A percentile compares a stretch with the other conserved stretches of the same genome.
Conservation (phyloP, 2,797 vertebrate species). For the Poeciliopsis gracilis region DNA sequence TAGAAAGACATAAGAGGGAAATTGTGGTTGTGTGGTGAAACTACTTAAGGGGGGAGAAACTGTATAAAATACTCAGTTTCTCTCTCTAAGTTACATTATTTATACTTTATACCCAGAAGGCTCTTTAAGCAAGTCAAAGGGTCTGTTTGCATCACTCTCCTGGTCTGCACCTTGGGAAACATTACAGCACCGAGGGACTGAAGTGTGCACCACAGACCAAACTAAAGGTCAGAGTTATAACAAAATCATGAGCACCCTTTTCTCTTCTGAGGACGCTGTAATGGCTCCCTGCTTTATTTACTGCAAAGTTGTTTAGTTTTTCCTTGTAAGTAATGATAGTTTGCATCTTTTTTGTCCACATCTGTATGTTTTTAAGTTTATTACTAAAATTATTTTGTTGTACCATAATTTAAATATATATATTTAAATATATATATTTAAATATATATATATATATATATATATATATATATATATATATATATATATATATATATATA, state of each 20-base stretch:
- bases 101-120: conserved; percentile 70
- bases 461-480: too few species aligned
- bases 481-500: too few species aligned
- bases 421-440: too few species aligned
- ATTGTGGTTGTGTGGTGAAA: conserved; percentile 13
- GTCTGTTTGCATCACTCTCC: conserved; percentile 62
- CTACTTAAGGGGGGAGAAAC: conserved; percentile 15
- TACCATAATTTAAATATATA: too few species aligned
- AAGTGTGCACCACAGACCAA: conserved; percentile 29
- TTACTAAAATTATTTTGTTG: neutral
- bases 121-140: conserved; percentile 69
- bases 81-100: conserved; percentile 66
- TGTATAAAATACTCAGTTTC: conserved; percentile 43
- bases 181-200: conserved; percentile 25
- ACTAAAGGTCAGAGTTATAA: conserved; percentile 29
- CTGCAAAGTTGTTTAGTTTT: neutral
- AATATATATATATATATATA: too few species aligned
- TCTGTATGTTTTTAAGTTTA: neutral
- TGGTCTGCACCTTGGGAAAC: conserved; percentile 43
- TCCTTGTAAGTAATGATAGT: neutral
- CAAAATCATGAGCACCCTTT: conserved; percentile 8
- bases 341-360: neutral
- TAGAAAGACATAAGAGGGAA: neutral
- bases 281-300: neutral
- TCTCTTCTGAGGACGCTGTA: neutral